Percentiles rank a stretch among this genome's conserved stretches.
phyloP scores from a whole-genome alignment of 2,888 invertebrate species.

The Brachynemurus nebulosus region DNA sequence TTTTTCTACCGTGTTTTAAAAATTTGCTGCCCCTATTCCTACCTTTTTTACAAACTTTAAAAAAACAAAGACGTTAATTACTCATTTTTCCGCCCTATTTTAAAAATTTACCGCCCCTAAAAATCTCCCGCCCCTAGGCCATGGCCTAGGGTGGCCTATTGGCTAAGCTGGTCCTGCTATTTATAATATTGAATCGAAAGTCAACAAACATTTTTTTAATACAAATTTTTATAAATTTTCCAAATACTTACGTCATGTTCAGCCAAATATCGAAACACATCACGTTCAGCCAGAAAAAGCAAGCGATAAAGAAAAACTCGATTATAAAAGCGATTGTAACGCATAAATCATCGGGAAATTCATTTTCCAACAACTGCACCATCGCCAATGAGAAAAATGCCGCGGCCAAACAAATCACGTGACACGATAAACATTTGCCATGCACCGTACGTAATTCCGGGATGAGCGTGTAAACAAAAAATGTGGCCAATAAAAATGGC shows the following conservation, averaged over 20 bases:
- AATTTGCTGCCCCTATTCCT: too few species aligned
- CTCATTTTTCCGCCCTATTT: too few species aligned
- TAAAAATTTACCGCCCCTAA: too few species aligned
- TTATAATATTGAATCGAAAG: too few species aligned
- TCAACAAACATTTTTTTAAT: too few species aligned
- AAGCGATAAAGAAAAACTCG: conserved; percentile 49
- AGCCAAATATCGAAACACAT: conserved; percentile 52
- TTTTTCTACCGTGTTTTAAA: too few species aligned
- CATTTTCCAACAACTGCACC: conserved; percentile 34
- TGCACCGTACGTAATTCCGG: conserved; percentile 61
- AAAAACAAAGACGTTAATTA: too few species aligned
- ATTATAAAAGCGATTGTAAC: conserved; percentile 37
- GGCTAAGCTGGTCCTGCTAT: too few species aligned
- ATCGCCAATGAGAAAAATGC: conserved; percentile 42
- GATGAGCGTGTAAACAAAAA: conserved; percentile 55
- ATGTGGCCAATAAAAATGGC: conserved; percentile 57
- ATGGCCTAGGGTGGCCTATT: too few species aligned
- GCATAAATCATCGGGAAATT: neutral
- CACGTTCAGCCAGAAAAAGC: conserved; percentile 54
- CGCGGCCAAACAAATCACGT: conserved; percentile 48
- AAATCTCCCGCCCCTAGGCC: too few species aligned
- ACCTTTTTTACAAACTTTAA: too few species aligned
- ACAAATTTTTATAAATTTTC: neutral
- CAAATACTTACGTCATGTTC: conserved; percentile 6
- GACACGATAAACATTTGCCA: conserved; percentile 63